phyloP scores from a whole-genome alignment of 2,797 vertebrate species.

The Schizopygopsis malacanthus region DNA sequence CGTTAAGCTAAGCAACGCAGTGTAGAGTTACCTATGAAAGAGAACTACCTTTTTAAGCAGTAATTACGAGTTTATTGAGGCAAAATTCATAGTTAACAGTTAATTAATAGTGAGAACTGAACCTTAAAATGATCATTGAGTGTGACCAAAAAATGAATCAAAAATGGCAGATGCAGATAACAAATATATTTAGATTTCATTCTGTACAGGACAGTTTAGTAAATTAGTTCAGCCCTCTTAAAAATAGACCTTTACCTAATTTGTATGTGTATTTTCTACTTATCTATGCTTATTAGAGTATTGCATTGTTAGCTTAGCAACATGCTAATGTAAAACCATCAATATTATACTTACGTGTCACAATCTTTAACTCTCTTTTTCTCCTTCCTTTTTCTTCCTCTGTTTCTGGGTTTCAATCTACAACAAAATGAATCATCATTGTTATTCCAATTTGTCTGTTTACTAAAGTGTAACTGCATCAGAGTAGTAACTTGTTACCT shows the following conservation, averaged over 20 bases:
- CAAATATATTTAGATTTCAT: not conserved
- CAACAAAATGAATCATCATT: slow-evolving; percentile 58
- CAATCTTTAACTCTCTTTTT: slow-evolving; percentile 87
- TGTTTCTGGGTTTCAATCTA: slow-evolving; percentile 85
- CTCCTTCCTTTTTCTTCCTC: slow-evolving; percentile 88
- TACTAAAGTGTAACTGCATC: not conserved
- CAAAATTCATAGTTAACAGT: not conserved
- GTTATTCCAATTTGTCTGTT: not conserved
- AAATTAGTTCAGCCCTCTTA: not conserved
- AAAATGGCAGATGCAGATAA: not conserved
- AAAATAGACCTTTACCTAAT: not conserved
- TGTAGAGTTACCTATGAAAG: too few relatives aligned
- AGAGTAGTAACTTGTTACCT: slow-evolving; percentile 45
- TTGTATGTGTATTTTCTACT: not conserved
- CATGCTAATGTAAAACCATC: not conserved
- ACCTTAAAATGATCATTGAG: not conserved
- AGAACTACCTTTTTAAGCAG: not conserved
- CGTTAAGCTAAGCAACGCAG: too few relatives aligned
- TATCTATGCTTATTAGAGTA: not conserved
- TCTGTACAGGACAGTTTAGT: not conserved
- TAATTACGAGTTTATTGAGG: not conserved
- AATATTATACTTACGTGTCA: slow-evolving; percentile 80
- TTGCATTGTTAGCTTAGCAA: not conserved
- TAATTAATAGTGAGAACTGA: not conserved
- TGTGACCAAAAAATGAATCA: not conserved